phyloP scores from a whole-genome alignment of 1,140 invertebrate species.

The Linepithema humile region DNA sequence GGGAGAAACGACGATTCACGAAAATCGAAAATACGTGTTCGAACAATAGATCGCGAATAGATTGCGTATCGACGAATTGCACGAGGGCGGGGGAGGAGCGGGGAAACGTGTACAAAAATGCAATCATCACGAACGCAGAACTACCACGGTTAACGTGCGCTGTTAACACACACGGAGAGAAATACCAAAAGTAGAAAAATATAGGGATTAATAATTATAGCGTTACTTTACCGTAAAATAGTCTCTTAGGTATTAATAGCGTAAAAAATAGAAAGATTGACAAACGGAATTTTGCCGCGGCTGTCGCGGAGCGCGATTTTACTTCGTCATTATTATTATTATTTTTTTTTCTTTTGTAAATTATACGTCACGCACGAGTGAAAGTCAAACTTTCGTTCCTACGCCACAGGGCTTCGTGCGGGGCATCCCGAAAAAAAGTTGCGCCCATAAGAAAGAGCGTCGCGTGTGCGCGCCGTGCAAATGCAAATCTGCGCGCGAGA shows the following conservation, averaged over 20 bases:
- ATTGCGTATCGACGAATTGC: background rate
- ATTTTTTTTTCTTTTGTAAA: background rate
- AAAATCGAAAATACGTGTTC: slow-evolving; percentile 25
- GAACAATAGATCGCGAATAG: slow-evolving; percentile 6
- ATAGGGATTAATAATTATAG: slow-evolving; percentile 23
- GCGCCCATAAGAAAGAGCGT: background rate
- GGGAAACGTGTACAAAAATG: slow-evolving; percentile 32
- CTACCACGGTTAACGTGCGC: background rate
- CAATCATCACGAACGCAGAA: slow-evolving; percentile 45
- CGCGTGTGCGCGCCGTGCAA: background rate
- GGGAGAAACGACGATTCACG: background rate
- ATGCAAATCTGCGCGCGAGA: background rate
- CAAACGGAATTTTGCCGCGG: slow-evolving; percentile 7
- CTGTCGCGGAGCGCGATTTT: background rate
- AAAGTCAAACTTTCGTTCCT: slow-evolving; percentile 7
- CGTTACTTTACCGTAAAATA: slow-evolving; percentile 36
- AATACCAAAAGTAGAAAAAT: slow-evolving; percentile 51
- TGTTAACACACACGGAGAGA: slow-evolving; percentile 18
- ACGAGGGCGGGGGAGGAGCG: background rate
- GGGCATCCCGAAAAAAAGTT: background rate
- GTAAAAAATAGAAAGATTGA: background rate
- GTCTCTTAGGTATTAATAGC: slow-evolving; percentile 19
- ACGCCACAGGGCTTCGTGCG: background rate
- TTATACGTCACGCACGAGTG: background rate
- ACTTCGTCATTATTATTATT: background rate